Base-by-base conservation (phyloP, 2,888 invertebrate species). In the Lasioglossum calceatum region DNA sequence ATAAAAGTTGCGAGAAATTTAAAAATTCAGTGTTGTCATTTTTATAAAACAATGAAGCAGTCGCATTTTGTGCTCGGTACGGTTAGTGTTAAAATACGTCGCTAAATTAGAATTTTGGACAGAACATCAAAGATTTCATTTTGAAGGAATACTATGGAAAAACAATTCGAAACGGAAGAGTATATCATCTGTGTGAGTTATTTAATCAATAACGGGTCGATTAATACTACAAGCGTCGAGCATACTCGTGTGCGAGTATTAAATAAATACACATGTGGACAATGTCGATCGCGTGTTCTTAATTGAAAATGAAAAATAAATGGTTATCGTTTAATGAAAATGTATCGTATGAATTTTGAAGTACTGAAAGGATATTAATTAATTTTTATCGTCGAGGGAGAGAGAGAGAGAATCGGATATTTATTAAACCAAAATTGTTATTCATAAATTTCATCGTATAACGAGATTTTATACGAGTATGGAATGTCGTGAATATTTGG, bases 261-360 rank as follows among this genome's bases (percentile, higher is more conserved):
- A 10, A 73, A 73, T 19, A 27, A 44, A 47, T 27, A 47, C 42
- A 27, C 7, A 73, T 23, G 27, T 27, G 44, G 8, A 8, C 16
- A 32, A 27, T 47, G 73, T 8, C 19, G 67, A 32, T 74, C 27
- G 50, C 19, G n/a, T n/a, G 50, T 19, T 74, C 27, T 50, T 74
- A 36, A 50, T 50, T 50, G 50, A 50, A 74, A 74, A 50, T 74
- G 27, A 50, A 50, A 74, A 73, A 44, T 42, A 27, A 73, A 32
- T 50, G 27, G 74, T 32, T 19, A 36, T 14, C 32, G 73, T 73
- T 73, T 67, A 67, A 19, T 36, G 67, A 23, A 67, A 67, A 39
- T 39, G 23, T 4, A 67, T 67, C 67, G 23, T 10, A 36, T 67
- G 36, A 67, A 67, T 39, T 67, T 64, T 39, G 19, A 36, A 67